Percentiles rank a stretch among this genome's conserved stretches.
phyloP scores from a whole-genome alignment of 2,888 invertebrate species.

The Vandiemenella viatica region DNA sequence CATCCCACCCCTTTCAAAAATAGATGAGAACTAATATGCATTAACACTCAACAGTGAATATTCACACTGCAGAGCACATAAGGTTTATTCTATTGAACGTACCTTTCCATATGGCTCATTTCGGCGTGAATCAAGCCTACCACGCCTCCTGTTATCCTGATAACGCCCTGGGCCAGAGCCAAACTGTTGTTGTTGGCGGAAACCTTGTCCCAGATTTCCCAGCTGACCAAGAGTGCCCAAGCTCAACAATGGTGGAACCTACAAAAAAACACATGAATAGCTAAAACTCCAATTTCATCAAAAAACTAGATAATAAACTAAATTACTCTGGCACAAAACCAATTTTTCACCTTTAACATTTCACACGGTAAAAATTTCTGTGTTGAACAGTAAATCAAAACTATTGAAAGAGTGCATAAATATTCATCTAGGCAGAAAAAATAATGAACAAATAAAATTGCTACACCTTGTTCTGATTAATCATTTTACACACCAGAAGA shows the following conservation, averaged over 20 bases:
- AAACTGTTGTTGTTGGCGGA: slow-evolving; percentile 4
- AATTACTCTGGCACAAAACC: background rate
- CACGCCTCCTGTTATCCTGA: slow-evolving; percentile 7
- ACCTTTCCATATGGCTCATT: slow-evolving; percentile 9
- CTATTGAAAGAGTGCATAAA: too few species aligned
- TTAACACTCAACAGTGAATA: too few species aligned
- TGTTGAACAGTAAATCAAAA: too few species aligned
- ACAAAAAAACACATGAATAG: background rate
- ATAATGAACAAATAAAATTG: too few species aligned
- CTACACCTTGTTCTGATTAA: too few species aligned
- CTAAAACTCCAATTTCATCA: background rate
- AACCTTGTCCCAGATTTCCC: background rate
- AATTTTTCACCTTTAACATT: background rate
- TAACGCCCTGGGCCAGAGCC: slow-evolving; percentile 9
- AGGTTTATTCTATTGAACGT: background rate
- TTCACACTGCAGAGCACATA: too few species aligned
- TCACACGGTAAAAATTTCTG: too few species aligned
- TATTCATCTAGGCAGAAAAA: too few species aligned
- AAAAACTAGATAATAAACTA: background rate
- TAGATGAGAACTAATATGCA: too few species aligned
- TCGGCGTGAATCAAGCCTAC: slow-evolving; percentile 8
- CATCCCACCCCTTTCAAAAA: too few species aligned
- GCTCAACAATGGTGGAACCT: slow-evolving; percentile 12
- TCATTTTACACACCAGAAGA: too few species aligned
- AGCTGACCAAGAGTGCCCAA: slow-evolving; percentile 3